Evolutionary conservation across 2,888 invertebrate species (phyloP).

Genomic region (Drosophila dives): DNA sequence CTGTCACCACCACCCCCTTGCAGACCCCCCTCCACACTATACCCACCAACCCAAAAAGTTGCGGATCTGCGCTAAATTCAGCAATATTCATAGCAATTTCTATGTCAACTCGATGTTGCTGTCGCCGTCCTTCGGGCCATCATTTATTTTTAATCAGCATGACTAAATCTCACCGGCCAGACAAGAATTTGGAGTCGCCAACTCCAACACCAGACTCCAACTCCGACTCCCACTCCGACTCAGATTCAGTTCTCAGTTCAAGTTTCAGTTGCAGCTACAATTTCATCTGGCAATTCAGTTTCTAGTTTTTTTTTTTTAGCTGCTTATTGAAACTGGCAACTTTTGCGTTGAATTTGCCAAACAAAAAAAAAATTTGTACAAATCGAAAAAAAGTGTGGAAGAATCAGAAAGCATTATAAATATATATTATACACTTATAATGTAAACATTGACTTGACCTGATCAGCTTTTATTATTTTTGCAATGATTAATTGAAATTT

Average conservation of each 20-base stretch:
- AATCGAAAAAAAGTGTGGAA: not conserved
- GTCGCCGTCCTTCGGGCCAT: conserved; percentile 58
- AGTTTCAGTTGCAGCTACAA: no score
- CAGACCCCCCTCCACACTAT: not conserved
- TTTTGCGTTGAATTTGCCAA: conserved; percentile 53
- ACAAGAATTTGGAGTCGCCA: conserved; percentile 29
- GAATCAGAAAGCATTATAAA: not conserved
- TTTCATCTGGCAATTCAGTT: no score
- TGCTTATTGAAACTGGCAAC: conserved; percentile 52
- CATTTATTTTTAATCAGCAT: conserved; percentile 77
- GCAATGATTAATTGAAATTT: not conserved
- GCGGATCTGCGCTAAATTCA: conserved; percentile 14
- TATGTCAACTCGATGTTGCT: conserved; percentile 52
- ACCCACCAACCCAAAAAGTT: not conserved
- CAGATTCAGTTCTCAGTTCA: no score
- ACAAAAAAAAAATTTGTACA: conserved; percentile 18
- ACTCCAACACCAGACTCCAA: not conserved
- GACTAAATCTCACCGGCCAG: conserved; percentile 54
- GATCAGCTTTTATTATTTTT: not conserved
- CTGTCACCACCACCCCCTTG: not conserved
- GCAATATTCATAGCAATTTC: conserved; percentile 48
- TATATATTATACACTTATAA: not conserved
- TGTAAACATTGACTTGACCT: not conserved
- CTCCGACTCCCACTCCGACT: not conserved
- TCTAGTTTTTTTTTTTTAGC: not conserved